Conservation (phyloP, 2,888 invertebrate genomes). For the Cyaniris semiargus region DNA sequence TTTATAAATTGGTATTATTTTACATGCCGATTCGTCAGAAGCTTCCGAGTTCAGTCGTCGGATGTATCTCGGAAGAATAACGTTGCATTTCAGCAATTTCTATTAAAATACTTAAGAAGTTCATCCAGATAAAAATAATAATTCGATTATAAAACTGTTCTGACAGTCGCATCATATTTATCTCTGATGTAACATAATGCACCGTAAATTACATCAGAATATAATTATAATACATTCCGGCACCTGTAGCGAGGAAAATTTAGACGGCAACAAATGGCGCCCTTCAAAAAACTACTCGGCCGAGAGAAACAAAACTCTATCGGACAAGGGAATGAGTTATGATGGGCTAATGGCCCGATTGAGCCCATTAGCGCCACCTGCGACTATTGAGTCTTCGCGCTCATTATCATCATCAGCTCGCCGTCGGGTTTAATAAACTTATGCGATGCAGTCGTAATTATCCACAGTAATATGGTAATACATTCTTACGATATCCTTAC, state of each 20-base stretch:
- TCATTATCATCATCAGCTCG: constrained; percentile 11
- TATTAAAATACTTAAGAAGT: too few relatives aligned
- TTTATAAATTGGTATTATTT: not conserved
- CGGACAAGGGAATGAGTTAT: constrained; percentile 20
- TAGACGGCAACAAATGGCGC: not conserved
- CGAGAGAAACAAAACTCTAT: constrained; percentile 18
- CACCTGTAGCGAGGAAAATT: not conserved
- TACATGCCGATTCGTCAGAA: too few relatives aligned
- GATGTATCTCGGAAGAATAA: too few relatives aligned
- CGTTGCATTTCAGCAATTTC: too few relatives aligned
- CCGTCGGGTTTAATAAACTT: not conserved
- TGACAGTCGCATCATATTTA: not conserved
- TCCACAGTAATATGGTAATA: too few relatives aligned
- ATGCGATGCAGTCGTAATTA: not conserved
- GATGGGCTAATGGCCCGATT: constrained; percentile 26
- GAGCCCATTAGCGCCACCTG: constrained; percentile 23
- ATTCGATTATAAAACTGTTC: too few relatives aligned
- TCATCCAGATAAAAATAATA: too few relatives aligned
- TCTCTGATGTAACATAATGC: not conserved
- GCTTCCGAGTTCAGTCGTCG: too few relatives aligned
- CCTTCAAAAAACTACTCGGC: constrained; percentile 8
- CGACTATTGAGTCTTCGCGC: not conserved
- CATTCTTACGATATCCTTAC: too few relatives aligned
- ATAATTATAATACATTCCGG: too few relatives aligned
- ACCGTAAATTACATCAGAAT: not conserved